Evolutionary conservation across 1,140 invertebrate species (phyloP).

Genomic region (Acromyrmex charruanus): DNA sequence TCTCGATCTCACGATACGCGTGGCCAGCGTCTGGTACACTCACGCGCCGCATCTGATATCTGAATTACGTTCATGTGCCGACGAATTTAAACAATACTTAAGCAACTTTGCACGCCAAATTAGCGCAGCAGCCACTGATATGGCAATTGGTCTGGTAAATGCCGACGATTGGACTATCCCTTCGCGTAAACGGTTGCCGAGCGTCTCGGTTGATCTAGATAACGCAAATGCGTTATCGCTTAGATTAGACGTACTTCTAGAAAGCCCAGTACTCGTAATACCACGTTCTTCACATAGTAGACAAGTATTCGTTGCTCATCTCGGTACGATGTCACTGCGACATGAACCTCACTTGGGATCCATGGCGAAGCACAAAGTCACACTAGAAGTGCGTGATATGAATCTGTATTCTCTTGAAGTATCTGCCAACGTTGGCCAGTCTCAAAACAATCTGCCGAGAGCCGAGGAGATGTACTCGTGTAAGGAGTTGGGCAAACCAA

Average conservation of each 20-base stretch:
- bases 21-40: slow-evolving; percentile 97
- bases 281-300: slow-evolving; percentile 92
- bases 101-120: slow-evolving; percentile 94
- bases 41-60: slow-evolving; percentile 95
- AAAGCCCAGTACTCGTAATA: slow-evolving; percentile 96
- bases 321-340: slow-evolving; percentile 94
- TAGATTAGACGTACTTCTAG: slow-evolving; percentile 92
- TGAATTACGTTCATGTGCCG: slow-evolving; percentile 93
- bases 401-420: slow-evolving; percentile 94
- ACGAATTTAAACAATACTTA: slow-evolving; percentile 90
- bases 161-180: slow-evolving; percentile 86
- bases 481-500: slow-evolving; percentile 89
- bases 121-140: slow-evolving; percentile 96
- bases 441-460: slow-evolving; percentile 79
- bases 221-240: slow-evolving; percentile 72
- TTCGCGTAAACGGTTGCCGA: slow-evolving; percentile 81
- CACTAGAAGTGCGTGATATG: slow-evolving; percentile 93
- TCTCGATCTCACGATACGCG: slow-evolving; percentile 88
- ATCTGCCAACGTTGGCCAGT: slow-evolving; percentile 82
- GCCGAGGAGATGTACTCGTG: slow-evolving; percentile 91
- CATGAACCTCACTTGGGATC: slow-evolving; percentile 82
- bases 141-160: slow-evolving; percentile 96
- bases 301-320: slow-evolving; percentile 96
- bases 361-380: slow-evolving; percentile 84
- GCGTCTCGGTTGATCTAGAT: slow-evolving; percentile 79